These are phyloP conservation scores for Emmelina monodactyla DNA, from an alignment of 2,888 invertebrate species.

Conservation along the genomic window DNA sequence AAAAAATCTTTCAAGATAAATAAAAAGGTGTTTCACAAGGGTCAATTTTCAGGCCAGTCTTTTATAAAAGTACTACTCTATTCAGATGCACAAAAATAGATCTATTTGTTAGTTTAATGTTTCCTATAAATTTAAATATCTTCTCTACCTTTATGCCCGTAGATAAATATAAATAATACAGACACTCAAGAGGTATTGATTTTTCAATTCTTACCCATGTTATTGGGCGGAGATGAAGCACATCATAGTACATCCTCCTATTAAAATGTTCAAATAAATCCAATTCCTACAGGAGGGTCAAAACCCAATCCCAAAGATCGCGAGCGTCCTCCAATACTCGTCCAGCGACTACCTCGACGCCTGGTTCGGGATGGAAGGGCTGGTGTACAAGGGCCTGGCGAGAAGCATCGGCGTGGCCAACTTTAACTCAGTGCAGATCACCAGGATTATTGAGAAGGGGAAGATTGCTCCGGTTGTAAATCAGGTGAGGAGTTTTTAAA, in stretches of 20 bases:
- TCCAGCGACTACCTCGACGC: slow-evolving; percentile 75
- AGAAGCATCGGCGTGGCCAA: slow-evolving; percentile 86
- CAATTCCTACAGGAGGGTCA: slow-evolving; percentile 56
- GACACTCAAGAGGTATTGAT: slow-evolving; percentile 1
- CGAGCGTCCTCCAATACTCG: slow-evolving; percentile 46
- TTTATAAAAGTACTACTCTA: too few species aligned
- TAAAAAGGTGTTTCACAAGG: too few species aligned
- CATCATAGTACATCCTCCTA: too few species aligned
- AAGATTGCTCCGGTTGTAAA: slow-evolving; percentile 72
- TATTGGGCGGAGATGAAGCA: too few species aligned
- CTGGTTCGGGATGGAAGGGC: slow-evolving; percentile 82
- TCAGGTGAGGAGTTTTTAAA: slow-evolving; percentile 48
- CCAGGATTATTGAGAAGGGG: slow-evolving; percentile 70
- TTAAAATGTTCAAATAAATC: too few species aligned
- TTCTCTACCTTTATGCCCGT: too few species aligned
- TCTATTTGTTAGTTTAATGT: too few species aligned
- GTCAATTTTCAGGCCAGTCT: too few species aligned
- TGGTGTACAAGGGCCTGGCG: slow-evolving; percentile 71
- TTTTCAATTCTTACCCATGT: background rate
- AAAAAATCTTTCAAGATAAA: too few species aligned
- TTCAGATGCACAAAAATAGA: too few species aligned
- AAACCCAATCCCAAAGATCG: slow-evolving; percentile 67
- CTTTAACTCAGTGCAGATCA: slow-evolving; percentile 82
- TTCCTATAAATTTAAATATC: too few species aligned
- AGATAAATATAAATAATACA: too few species aligned